Conservation (phyloP, 2,113 vertebrate genomes). For the Anolis carolinensis region DNA sequence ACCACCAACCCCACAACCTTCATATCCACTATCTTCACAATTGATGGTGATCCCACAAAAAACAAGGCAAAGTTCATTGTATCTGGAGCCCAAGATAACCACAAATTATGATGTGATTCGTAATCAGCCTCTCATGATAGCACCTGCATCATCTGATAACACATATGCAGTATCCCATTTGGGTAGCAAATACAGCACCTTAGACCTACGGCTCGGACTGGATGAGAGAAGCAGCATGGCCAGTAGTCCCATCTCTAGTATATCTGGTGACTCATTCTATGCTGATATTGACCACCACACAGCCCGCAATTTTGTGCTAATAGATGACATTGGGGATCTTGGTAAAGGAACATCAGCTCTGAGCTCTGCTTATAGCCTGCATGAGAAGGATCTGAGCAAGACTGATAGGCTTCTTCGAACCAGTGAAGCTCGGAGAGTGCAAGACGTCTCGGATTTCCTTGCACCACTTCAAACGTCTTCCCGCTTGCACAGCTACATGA, state of each 20-base stretch:
- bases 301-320: constrained; percentile 91
- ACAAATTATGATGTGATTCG: constrained; percentile 95
- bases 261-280: constrained; percentile 97
- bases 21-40: constrained; percentile 88
- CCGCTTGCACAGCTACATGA: constrained; percentile 89
- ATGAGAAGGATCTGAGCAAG: constrained; percentile 94
- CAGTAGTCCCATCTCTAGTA: constrained; percentile 95
- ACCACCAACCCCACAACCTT: constrained; percentile 82
- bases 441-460: constrained; percentile 94
- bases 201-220: constrained; percentile 92
- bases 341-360: constrained; percentile 88
- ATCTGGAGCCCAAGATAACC: constrained; percentile 93
- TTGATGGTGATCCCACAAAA: constrained; percentile 94
- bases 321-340: constrained; percentile 97
- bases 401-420: constrained; percentile 90
- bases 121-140: constrained; percentile 93
- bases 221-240: constrained; percentile 94
- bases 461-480: constrained; percentile 84
- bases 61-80: constrained; percentile 85
- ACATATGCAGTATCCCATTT: constrained; percentile 89
- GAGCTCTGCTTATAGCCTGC: constrained; percentile 88
- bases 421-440: constrained; percentile 86
- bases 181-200: constrained; percentile 88
- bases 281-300: constrained; percentile 93
- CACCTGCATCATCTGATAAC: constrained; percentile 89